A percentile compares a stretch with the other conserved stretches of the same genome.
phyloP scores from a whole-genome alignment of 2,888 invertebrate species.

The Thereva nobilitata region DNA sequence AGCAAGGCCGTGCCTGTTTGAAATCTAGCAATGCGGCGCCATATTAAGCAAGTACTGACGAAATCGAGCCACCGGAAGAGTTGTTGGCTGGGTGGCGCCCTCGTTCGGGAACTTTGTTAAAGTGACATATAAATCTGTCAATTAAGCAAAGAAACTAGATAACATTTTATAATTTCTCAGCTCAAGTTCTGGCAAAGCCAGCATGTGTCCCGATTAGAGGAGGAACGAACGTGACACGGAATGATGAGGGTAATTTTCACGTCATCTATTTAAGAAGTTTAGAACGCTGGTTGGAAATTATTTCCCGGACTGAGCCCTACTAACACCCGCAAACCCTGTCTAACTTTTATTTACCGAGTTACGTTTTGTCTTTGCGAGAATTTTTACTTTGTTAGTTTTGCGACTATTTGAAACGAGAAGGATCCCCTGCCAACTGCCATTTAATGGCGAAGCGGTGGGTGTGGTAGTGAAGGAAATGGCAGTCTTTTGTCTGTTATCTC shows the following conservation, averaged over 20 bases:
- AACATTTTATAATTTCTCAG: constrained; percentile 31
- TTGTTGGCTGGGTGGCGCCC: neutral
- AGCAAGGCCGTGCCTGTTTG: no score
- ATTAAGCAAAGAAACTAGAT: constrained; percentile 38
- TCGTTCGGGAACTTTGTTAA: constrained; percentile 8
- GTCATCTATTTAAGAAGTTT: constrained; percentile 40
- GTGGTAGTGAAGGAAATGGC: constrained; percentile 5
- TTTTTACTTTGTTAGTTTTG: constrained; percentile 19
- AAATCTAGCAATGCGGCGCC: no score
- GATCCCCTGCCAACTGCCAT: neutral
- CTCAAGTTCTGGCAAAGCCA: constrained; percentile 5
- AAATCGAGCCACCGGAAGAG: neutral
- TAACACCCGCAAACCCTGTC: neutral
- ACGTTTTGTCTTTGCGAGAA: neutral
- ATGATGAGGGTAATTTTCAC: constrained; percentile 43
- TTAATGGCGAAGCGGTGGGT: neutral
- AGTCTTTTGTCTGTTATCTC: constrained; percentile 18
- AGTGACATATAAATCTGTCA: constrained; percentile 38
- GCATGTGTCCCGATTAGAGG: constrained; percentile 7
- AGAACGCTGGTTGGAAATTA: constrained; percentile 3
- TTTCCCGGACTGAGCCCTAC: constrained; percentile 10
- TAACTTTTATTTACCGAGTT: constrained; percentile 8
- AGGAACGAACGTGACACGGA: constrained; percentile 40
- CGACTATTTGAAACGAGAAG: neutral
- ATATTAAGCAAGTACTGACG: no score